Conservation (phyloP, 2,888 invertebrate genomes). For the Drosophila bunnanda region DNA sequence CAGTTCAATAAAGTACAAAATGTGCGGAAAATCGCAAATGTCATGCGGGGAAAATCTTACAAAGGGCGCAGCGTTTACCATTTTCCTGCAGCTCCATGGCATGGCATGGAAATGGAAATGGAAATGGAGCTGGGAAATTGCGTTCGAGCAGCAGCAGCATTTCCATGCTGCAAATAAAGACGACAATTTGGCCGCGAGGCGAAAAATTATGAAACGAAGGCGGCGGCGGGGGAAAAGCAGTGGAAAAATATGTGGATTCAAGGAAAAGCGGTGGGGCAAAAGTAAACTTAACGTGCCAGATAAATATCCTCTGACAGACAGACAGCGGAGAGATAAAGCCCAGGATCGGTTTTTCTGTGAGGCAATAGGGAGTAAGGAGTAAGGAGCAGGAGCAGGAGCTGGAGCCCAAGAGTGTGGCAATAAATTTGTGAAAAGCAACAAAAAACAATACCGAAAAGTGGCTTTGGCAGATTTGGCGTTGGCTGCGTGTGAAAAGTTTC, state of each 20-base stretch:
- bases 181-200: slow-evolving; percentile 78
- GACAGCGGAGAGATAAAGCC: slow-evolving; percentile 52
- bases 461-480: slow-evolving; percentile 55
- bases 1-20: slow-evolving; percentile 82
- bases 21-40: slow-evolving; percentile 83
- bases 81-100: slow-evolving; percentile 54
- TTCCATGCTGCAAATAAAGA: slow-evolving; percentile 77
- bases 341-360: slow-evolving; percentile 31
- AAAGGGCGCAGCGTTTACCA: slow-evolving; percentile 62
- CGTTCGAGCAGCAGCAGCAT: slow-evolving; percentile 63
- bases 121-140: slow-evolving; percentile 48
- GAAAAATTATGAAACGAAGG: slow-evolving; percentile 75
- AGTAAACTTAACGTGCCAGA: slow-evolving; percentile 81
- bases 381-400: slow-evolving; percentile 38
- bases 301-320: slow-evolving; percentile 79
- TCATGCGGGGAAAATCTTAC: slow-evolving; percentile 68
- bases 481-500: slow-evolving; percentile 73
- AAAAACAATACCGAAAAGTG: slow-evolving; percentile 71
- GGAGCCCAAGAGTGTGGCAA: slow-evolving; percentile 71
- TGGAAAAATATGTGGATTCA: slow-evolving; percentile 17
- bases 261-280: slow-evolving; percentile 31
- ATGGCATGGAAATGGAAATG: slow-evolving; percentile 81
- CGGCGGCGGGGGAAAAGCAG: slow-evolving; percentile 31
- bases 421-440: slow-evolving; percentile 71
- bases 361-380: not conserved